These are phyloP conservation scores for Heliothis subflexa DNA, from an alignment of 1,140 invertebrate genomes.

Conservation along the genomic window DNA sequence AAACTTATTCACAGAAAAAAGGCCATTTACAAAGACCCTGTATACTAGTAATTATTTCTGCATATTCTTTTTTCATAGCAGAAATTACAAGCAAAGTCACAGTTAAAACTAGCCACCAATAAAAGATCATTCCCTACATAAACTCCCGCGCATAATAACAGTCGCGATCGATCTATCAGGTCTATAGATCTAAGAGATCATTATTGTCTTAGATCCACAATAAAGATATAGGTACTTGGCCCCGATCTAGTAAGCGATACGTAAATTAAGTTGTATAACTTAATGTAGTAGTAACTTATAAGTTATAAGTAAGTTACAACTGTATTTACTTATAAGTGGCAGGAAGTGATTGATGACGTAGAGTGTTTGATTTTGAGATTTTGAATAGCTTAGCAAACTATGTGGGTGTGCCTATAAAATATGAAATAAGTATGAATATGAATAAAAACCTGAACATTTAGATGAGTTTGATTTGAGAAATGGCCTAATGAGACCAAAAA, in stretches of 20 bases:
- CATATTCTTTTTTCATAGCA: no score
- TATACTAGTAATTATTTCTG: no score
- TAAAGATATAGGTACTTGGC: constrained; percentile 40
- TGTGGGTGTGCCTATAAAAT: no score
- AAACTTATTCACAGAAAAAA: no score
- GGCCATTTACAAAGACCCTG: no score
- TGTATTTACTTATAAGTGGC: not conserved
- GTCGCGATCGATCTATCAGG: constrained; percentile 9
- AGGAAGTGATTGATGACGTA: not conserved
- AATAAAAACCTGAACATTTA: no score
- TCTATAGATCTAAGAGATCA: constrained; percentile 33
- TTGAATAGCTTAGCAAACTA: no score
- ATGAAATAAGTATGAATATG: no score
- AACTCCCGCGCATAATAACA: constrained; percentile 16
- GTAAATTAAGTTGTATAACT: constrained; percentile 22
- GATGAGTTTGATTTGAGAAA: no score
- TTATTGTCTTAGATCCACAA: constrained; percentile 34
- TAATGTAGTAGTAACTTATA: not conserved
- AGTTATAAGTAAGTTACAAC: no score
- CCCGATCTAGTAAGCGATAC: not conserved
- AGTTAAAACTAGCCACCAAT: not conserved
- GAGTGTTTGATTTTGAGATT: not conserved
- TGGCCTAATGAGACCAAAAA: no score
- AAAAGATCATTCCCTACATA: not conserved
- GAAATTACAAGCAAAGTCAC: not conserved